phyloP scores from a whole-genome alignment of 2,113 vertebrate species.

The Rallus limicola region DNA sequence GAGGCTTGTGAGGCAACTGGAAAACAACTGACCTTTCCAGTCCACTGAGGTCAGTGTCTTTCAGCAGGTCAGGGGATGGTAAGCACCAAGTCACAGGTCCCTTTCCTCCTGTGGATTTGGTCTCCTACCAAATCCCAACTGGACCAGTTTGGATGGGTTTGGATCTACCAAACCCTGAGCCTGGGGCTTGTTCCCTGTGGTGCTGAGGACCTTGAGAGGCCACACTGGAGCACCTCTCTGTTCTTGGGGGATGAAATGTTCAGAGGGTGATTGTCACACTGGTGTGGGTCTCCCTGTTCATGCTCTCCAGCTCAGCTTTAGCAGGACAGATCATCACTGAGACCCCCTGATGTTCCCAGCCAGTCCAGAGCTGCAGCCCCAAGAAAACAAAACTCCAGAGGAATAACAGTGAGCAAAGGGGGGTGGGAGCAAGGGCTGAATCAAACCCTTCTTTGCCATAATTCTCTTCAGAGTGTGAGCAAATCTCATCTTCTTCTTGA shows the following conservation, averaged over 20 bases:
- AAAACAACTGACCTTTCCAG: rapidly evolving
- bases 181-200: not conserved
- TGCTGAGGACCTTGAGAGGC: rapidly evolving
- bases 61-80: rapidly evolving
- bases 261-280: rapidly evolving
- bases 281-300: not conserved
- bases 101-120: not conserved
- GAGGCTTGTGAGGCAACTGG: not conserved
- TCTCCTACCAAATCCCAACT: not conserved
- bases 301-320: not conserved
- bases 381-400: not conserved
- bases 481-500: not conserved
- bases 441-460: not conserved
- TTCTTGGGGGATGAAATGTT: not conserved
- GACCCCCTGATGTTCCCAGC: not conserved
- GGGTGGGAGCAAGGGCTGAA: not conserved
- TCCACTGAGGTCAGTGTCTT: not conserved
- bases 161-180: not conserved
- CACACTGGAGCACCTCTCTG: rapidly evolving
- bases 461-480: not conserved
- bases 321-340: rapidly evolving
- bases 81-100: too few relatives aligned
- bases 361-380: rapidly evolving
- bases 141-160: not conserved
- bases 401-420: rapidly evolving